phyloP scores from a whole-genome alignment of 2,797 vertebrate genomes.

The Parauchenoglanis punctatus region DNA sequence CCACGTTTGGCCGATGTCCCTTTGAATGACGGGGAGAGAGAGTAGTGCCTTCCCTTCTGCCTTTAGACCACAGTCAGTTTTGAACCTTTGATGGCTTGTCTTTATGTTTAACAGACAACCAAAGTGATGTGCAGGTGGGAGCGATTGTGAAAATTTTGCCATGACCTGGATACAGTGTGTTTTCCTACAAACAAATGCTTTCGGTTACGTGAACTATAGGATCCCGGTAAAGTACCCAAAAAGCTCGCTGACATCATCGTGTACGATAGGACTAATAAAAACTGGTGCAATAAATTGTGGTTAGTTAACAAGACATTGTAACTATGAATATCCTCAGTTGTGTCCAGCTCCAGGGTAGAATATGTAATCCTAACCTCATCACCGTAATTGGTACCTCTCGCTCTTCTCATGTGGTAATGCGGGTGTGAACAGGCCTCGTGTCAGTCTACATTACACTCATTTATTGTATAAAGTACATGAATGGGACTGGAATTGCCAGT shows the following conservation, averaged over 20 bases:
- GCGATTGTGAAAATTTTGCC: background rate
- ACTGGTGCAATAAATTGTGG: background rate
- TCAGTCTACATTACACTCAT: too few species aligned
- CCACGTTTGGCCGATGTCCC: background rate
- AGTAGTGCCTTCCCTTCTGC: background rate
- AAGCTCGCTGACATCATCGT: background rate
- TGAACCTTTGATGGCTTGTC: background rate
- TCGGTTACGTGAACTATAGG: background rate
- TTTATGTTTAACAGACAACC: background rate
- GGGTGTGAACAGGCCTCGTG: background rate
- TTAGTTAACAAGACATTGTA: background rate
- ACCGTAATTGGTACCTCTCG: background rate
- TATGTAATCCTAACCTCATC: background rate
- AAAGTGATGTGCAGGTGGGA: too few species aligned
- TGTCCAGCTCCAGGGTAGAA: background rate
- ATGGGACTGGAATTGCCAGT: background rate
- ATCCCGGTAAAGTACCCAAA: background rate
- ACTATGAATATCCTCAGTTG: background rate
- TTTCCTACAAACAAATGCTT: background rate
- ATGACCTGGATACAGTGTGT: too few species aligned
- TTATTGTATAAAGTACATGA: background rate
- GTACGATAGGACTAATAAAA: background rate
- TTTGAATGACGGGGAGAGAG: background rate
- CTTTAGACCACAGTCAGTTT: background rate
- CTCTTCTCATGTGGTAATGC: background rate